phyloP scores from a whole-genome alignment of 2,113 vertebrate genomes.

The Lagopus muta region DNA sequence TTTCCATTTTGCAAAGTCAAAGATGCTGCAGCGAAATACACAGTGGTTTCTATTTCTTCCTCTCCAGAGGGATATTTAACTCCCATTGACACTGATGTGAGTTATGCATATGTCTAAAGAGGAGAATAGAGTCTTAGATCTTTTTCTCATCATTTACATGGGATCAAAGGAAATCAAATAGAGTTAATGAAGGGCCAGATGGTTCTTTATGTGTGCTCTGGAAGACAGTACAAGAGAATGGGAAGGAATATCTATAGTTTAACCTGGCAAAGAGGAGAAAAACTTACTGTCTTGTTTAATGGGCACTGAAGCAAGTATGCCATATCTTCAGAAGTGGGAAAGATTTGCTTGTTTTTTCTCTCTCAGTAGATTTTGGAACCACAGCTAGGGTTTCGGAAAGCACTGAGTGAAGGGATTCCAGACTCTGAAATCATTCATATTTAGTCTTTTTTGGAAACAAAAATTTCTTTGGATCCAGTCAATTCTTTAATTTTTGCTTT shows the following conservation, averaged over 20 bases:
- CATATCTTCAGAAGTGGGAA: conserved; percentile 45
- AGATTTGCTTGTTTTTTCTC: conserved; percentile 59
- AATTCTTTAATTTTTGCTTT: conserved; percentile 37
- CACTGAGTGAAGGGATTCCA: conserved; percentile 1
- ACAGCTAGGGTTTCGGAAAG: conserved; percentile 38
- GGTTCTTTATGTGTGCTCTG: conserved; percentile 68
- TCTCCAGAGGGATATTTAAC: conserved; percentile 67
- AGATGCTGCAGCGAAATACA: conserved; percentile 54
- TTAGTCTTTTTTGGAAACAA: conserved; percentile 51
- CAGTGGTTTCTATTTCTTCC: conserved; percentile 64
- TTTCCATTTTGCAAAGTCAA: conserved; percentile 52
- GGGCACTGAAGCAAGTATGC: conserved; percentile 54
- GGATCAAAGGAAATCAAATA: conserved; percentile 74
- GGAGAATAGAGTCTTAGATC: conserved; percentile 66
- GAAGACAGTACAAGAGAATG: conserved; percentile 41
- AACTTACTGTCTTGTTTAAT: conserved; percentile 43
- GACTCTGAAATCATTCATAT: conserved; percentile 51
- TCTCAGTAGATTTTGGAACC: conserved; percentile 35
- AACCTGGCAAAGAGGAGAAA: conserved; percentile 64
- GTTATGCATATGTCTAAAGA: conserved; percentile 75
- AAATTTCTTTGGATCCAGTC: not conserved
- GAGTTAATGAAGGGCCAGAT: conserved; percentile 74
- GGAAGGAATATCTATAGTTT: conserved; percentile 53
- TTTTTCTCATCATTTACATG: conserved; percentile 74
- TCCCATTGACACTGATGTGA: conserved; percentile 69